Evolutionary conservation across 1,140 invertebrate species (phyloP).

Genomic region (Vollenhovia emeryi): DNA sequence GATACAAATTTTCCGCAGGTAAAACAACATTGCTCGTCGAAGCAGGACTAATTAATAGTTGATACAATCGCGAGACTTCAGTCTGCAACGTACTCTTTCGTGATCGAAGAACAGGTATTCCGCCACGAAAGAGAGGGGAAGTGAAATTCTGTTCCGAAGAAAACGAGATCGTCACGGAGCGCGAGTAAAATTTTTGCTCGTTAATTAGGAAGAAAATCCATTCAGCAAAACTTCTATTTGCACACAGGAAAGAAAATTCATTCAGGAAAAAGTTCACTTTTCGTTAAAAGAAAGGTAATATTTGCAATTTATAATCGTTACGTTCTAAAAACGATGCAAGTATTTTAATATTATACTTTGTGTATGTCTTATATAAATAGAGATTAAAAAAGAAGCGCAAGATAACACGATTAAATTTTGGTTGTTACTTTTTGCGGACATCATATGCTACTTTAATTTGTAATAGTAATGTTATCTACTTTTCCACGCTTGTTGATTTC

Average conservation of each 20-base stretch:
- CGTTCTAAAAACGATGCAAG: too few species aligned
- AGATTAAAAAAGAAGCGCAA: too few species aligned
- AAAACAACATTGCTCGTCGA: not conserved
- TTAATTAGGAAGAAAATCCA: conserved; percentile 21
- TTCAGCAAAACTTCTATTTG: conserved; percentile 3
- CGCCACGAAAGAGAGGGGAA: conserved; percentile 28
- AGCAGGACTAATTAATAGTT: conserved; percentile 38
- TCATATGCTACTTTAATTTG: not conserved
- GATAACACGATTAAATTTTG: not conserved
- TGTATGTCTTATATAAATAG: too few species aligned
- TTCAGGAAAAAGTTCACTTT: not conserved
- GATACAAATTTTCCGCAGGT: not conserved
- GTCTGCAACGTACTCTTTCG: not conserved
- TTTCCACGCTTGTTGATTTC: not conserved
- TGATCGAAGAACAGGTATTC: conserved; percentile 27
- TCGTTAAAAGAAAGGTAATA: not conserved
- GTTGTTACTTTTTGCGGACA: not conserved
- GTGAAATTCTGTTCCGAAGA: conserved; percentile 40
- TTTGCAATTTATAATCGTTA: not conserved
- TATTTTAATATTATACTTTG: too few species aligned
- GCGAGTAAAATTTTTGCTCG: conserved; percentile 11
- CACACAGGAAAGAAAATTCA: not conserved
- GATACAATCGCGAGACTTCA: conserved; percentile 2
- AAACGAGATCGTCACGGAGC: conserved; percentile 27
- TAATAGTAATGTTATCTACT: not conserved